These are phyloP conservation scores for Morone chrysops DNA, from an alignment of 2,113 vertebrate species.

Conservation along the genomic window DNA sequence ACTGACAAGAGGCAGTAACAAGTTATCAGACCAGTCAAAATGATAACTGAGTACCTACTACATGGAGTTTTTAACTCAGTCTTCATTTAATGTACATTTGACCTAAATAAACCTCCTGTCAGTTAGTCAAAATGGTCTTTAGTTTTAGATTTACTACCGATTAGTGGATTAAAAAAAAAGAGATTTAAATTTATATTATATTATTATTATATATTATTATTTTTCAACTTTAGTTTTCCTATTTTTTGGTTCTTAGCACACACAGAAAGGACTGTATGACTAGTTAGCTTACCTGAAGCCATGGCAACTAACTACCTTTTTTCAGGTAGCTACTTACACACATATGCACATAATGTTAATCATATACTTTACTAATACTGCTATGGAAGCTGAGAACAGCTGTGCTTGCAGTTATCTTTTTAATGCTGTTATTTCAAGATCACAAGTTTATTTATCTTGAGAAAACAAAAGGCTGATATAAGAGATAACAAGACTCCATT, in stretches of 20 bases:
- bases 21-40: too few species aligned
- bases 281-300: not conserved
- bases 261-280: not conserved
- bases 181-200: not conserved
- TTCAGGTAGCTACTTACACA: not conserved
- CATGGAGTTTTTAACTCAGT: too few species aligned
- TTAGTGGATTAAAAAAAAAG: not conserved
- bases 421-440: too few species aligned
- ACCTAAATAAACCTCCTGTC: not conserved
- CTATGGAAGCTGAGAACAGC: too few species aligned
- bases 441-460: too few species aligned
- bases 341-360: not conserved
- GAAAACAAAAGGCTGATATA: too few species aligned
- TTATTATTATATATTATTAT: too few species aligned
- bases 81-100: too few species aligned
- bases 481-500: too few species aligned
- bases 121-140: too few species aligned
- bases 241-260: not conserved
- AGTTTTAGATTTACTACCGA: not conserved
- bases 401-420: too few species aligned
- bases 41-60: too few species aligned
- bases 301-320: not conserved
- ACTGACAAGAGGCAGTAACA: not conserved
- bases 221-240: not conserved
- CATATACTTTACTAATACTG: not conserved